Evolutionary conservation across 2,113 vertebrate species (phyloP).

Genomic region (Recurvirostra avosetta): DNA sequence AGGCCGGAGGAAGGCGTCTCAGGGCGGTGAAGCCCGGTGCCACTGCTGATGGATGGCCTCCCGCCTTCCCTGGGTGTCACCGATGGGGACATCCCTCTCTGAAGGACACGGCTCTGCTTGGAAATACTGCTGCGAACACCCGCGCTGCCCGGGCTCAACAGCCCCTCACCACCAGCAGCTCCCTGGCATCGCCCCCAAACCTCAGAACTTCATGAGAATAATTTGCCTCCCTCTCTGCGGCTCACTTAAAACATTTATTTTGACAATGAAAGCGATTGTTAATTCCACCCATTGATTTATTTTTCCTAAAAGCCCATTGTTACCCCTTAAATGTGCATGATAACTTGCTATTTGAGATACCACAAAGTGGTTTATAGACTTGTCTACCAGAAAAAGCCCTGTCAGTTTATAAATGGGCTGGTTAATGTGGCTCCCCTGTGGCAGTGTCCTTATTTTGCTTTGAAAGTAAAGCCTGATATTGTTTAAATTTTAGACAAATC

Average conservation of each 20-base stretch:
- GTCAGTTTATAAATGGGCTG: neutral
- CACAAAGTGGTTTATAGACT: neutral
- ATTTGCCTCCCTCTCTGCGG: neutral
- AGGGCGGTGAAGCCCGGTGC: neutral
- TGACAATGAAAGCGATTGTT: neutral
- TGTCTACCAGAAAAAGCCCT: neutral
- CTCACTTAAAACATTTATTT: conserved; percentile 10
- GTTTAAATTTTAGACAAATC: neutral
- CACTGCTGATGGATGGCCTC: neutral
- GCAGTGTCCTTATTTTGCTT: conserved; percentile 27
- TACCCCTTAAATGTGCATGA: neutral
- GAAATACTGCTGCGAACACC: neutral
- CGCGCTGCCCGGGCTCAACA: rapidly evolving
- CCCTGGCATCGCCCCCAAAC: neutral
- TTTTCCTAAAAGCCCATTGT: conserved; percentile 43
- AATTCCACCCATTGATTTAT: conserved; percentile 24
- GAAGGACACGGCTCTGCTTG: neutral
- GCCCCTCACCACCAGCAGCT: neutral
- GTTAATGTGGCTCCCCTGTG: neutral
- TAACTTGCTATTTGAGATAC: conserved; percentile 22
- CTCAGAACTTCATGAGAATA: conserved; percentile 11
- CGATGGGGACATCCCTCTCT: rapidly evolving
- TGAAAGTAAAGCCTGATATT: neutral
- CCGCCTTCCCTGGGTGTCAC: rapidly evolving
- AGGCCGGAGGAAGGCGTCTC: neutral